Evolutionary conservation across 2,797 vertebrate species (phyloP), one percentile per base, ranked within the genome.

Genomic region (Eleutherodactylus coqui): DNA sequence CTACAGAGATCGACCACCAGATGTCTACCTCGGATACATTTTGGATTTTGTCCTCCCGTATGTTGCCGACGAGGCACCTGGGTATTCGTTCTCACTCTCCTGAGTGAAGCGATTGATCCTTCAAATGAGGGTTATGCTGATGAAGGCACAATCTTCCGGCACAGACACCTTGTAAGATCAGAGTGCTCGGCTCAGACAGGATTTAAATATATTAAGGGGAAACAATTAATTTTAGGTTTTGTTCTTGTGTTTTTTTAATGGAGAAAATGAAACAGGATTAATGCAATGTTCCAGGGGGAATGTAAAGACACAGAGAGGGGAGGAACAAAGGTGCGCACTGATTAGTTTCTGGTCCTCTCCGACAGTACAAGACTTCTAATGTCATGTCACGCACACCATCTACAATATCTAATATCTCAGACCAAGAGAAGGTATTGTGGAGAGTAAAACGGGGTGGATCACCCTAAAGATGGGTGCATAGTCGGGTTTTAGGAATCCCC

Each of bases 181-280:
- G 79, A 82, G 79, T 38, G 32, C 47, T 62, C 32, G 79, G 79
- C 47, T 67, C 67, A 72, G 69, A 41, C 38, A 13, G 81, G 81
- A 83, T 83, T 83, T 83, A 43, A 73, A 83, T 73, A 75, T 75
- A 83, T 83, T 83, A 75, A 58, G 58, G 41, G 5, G 8, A 83
- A 75, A 83, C 69, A 83, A 83, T 83, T 83, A 82, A 73, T 73
- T 58, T 36, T 13, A 24, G 24, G 11, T 41, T 72, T 72, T 72
- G 36, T 72, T 43, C 38, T 41, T 43, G 64, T 69, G 9, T 34
- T 34, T 67, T 62, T 69, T 69, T 69, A 69, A n/a, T 69, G 64
- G 17, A 38, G 34, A 69, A 38, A 38, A 69, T 24, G 36, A 72
- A 43, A 41, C 38, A n/a, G 69, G 38, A 72, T 72, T 72, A 43